Conservation (phyloP, 2,113 vertebrate genomes). For the Cephalopholis sonnerati region DNA sequence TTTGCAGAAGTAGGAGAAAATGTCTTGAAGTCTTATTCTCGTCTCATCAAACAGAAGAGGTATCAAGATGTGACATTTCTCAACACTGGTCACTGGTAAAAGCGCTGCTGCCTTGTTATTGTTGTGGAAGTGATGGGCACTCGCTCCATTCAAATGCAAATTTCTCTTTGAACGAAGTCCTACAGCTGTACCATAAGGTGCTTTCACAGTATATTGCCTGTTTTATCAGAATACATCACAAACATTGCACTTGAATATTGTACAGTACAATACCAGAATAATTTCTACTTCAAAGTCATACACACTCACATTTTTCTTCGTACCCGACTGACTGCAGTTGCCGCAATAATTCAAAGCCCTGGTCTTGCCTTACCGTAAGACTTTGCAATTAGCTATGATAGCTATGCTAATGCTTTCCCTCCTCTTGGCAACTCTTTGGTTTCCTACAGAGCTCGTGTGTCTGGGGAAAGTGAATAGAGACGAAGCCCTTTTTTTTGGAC, state of each 20-base stretch:
- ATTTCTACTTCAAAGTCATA: slow-evolving; percentile 52
- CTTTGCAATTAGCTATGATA: slow-evolving; percentile 55
- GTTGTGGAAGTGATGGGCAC: slow-evolving; percentile 45
- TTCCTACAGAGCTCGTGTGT: slow-evolving; percentile 39
- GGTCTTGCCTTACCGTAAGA: slow-evolving; percentile 16
- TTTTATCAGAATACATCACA: slow-evolving; percentile 54
- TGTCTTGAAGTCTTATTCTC: slow-evolving; percentile 50
- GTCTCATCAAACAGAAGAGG: slow-evolving; percentile 61
- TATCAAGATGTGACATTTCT: slow-evolving; percentile 59
- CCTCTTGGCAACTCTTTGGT: slow-evolving; percentile 46
- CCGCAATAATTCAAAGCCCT: slow-evolving; percentile 45
- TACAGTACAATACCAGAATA: neutral
- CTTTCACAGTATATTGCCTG: slow-evolving; percentile 33
- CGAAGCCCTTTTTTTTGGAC: slow-evolving; percentile 38
- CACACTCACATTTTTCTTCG: slow-evolving; percentile 20
- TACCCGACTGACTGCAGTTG: slow-evolving; percentile 1
- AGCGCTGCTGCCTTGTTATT: slow-evolving; percentile 43
- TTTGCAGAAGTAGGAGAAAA: slow-evolving; percentile 57
- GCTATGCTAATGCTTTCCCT: slow-evolving; percentile 61
- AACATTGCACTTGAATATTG: slow-evolving; percentile 31
- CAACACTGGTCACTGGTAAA: slow-evolving; percentile 45
- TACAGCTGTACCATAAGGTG: slow-evolving; percentile 34
- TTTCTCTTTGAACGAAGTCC: slow-evolving; percentile 41
- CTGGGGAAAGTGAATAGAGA: slow-evolving; percentile 50
- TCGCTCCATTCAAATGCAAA: slow-evolving; percentile 54